phyloP scores from a whole-genome alignment of 2,797 vertebrate genomes.

The Enteromius argenteus region DNA sequence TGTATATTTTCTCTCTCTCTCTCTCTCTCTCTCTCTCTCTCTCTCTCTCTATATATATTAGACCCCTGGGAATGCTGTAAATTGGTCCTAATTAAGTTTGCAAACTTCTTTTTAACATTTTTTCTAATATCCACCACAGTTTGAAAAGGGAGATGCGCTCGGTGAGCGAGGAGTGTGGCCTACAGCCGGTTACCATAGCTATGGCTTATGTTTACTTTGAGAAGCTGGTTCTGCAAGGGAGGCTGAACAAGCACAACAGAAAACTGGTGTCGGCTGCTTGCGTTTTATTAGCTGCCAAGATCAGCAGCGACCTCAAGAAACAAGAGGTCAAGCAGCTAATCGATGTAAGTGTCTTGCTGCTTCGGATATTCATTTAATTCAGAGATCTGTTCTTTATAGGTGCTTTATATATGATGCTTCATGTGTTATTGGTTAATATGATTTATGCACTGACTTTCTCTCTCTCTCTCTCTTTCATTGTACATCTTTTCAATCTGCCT shows the following conservation, averaged over 20 bases:
- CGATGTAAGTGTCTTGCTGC: slow-evolving; percentile 83
- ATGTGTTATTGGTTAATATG: background rate
- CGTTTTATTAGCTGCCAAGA: slow-evolving; percentile 95
- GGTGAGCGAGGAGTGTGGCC: slow-evolving; percentile 88
- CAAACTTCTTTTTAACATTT: background rate
- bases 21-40: too few species aligned
- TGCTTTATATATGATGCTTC: background rate
- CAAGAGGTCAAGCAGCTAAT: slow-evolving; percentile 93
- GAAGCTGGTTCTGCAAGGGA: slow-evolving; percentile 95
- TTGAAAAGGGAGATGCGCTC: slow-evolving; percentile 95
- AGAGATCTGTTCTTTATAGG: background rate
- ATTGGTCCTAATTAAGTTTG: background rate
- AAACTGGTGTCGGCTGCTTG: slow-evolving; percentile 94
- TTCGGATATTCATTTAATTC: background rate
- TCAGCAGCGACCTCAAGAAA: slow-evolving; percentile 96
- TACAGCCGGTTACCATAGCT: slow-evolving; percentile 92
- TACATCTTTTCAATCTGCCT: background rate
- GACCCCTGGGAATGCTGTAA: background rate
- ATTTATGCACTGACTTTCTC: background rate
- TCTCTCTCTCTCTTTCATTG: background rate
- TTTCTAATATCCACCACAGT: slow-evolving; percentile 70
- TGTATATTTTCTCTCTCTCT: too few species aligned
- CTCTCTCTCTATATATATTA: too few species aligned
- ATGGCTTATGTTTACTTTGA: slow-evolving; percentile 99
- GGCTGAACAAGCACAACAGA: slow-evolving; percentile 97